These are phyloP conservation scores for Acanthoscelides obtectus DNA, from an alignment of 2,888 invertebrate genomes.

Conservation along the genomic window DNA sequence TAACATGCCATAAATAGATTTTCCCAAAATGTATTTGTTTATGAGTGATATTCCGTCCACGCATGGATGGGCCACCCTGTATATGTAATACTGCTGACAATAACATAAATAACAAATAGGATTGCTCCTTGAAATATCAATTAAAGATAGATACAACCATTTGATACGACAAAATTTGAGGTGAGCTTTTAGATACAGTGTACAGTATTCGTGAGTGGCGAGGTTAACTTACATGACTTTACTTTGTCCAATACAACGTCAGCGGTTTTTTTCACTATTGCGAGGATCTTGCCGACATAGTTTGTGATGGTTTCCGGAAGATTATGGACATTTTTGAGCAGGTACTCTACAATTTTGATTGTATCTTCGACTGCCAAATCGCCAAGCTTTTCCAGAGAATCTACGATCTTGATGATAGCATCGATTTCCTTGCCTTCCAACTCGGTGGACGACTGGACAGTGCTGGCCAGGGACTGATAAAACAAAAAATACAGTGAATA, in stretches of 20 bases:
- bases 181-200: no score
- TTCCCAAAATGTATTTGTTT: no score
- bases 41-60: no score
- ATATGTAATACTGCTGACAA: no score
- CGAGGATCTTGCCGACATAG: not conserved
- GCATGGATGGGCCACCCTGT: no score
- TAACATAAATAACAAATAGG: no score
- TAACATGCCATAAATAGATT: no score
- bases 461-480: not conserved
- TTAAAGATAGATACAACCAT: no score
- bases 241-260: not conserved
- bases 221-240: not conserved
- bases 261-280: not conserved
- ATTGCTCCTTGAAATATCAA: no score
- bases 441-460: not conserved
- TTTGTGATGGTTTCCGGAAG: not conserved
- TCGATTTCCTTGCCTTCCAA: not conserved
- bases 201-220: no score
- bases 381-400: not conserved
- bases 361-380: not conserved
- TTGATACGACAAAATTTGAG: no score
- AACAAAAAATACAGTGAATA: no score
- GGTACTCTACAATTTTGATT: not conserved
- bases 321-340: not conserved
- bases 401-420: constrained; percentile 1